Evolutionary conservation across 2,797 vertebrate genomes (phyloP), one percentile per base, ranked within the genome.

Genomic region (Pseudochirops cupreus): DNA sequence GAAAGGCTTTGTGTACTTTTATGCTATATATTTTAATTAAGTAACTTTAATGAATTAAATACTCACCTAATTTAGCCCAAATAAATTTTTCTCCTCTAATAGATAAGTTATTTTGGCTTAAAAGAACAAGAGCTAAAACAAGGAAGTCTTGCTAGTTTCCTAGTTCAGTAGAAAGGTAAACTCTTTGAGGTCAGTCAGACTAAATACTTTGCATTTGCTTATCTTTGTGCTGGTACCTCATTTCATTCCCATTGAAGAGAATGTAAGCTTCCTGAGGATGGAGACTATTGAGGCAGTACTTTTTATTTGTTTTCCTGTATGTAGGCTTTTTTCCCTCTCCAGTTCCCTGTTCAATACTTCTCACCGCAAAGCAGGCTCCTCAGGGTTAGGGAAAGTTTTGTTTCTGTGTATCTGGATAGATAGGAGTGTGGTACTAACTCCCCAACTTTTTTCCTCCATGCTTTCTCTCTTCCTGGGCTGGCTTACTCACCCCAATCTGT

Each of bases 21-120:
- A 62, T 62, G 13, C 29, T 31, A 67, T 67, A 67, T n/a, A 33
- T n/a, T 67, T 67, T 67, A 67, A 67, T 67, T 33, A 67, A n/a
- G 59, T 33, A 55, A 55, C 16, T 74, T 39, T 74, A n/a, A n/a
- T 74, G 62, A n/a, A 74, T 74, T 18, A 74, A 74, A n/a, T 74
- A n/a, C 13, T 33, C 33, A 74, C 56, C 33, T 96, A 93, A 91
- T 96, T 97, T 31, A 87, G 93, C 67, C 92, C 91, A 97, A 96
- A 93, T 94, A 55, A 95, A 95, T 94, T 91, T 94, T 95, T 9
- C 93, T 92, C 62, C 94, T 46, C 91, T 58, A 62, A 96, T 96
- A 91, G 58, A 33, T 89, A 91, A 95, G 56, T 91, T 96, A 57
- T 96, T 95, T 16, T 62, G 56, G 92, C 91, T 96, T 95, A 95